Evolutionary conservation across 2,113 vertebrate genomes (phyloP).

Genomic region (Hemibagrus wyckioides): DNA sequence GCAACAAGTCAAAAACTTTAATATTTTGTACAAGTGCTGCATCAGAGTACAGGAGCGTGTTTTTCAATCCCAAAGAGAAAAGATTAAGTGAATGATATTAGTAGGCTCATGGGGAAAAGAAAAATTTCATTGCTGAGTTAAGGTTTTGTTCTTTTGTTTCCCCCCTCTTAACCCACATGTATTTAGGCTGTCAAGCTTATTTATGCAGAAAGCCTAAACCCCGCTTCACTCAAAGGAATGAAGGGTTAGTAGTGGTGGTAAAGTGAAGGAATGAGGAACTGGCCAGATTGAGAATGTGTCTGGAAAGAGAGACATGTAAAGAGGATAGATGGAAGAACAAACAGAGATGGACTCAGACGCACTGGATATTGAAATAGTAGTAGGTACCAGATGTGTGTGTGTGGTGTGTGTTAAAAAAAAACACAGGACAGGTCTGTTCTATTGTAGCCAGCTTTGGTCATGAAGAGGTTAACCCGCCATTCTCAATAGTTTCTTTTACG

Average conservation of each 20-base stretch:
- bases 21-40: background rate
- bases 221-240: conserved; percentile 6
- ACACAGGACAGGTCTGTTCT: conserved; percentile 42
- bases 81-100: conserved; percentile 14
- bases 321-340: conserved; percentile 29
- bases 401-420: conserved; percentile 18
- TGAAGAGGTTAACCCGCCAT: conserved; percentile 72
- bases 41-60: conserved; percentile 1
- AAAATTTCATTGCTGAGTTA: conserved; percentile 32
- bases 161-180: conserved; percentile 32
- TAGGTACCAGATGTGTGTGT: conserved; percentile 33
- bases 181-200: conserved; percentile 37
- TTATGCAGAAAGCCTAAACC: conserved; percentile 31
- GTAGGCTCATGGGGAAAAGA: conserved; percentile 14
- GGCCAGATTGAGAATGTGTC: conserved; percentile 13
- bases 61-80: background rate
- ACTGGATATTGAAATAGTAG: conserved; percentile 46
- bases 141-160: conserved; percentile 44
- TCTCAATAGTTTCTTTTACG: conserved; percentile 76
- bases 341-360: conserved; percentile 17
- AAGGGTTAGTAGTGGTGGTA: conserved; percentile 25
- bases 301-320: conserved; percentile 17
- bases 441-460: conserved; percentile 35
- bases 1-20: background rate
- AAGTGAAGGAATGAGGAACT: conserved; percentile 24